Evolutionary conservation across 2,797 vertebrate genomes (phyloP).

Genomic region (Parauchenoglanis punctatus): DNA sequence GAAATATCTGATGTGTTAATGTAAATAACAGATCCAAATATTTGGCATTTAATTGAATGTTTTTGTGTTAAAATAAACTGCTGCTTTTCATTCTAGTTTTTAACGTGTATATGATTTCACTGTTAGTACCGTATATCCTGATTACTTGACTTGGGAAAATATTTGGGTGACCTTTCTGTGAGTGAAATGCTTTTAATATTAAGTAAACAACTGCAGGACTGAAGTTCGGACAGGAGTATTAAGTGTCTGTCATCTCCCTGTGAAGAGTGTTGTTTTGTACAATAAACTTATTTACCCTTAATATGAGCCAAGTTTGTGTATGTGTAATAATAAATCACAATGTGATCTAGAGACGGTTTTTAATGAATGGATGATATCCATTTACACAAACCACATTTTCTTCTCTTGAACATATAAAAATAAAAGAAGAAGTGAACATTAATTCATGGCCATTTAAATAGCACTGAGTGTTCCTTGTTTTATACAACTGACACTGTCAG

Average conservation of each 20-base stretch:
- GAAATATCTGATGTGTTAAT: not conserved
- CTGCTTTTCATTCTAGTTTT: conserved; percentile 9
- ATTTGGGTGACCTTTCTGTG: not conserved
- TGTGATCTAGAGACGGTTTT: conserved; percentile 1
- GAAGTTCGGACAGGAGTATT: not conserved
- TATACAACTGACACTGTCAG: not conserved
- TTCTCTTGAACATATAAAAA: conserved; percentile 13
- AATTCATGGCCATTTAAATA: not conserved
- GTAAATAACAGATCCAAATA: not conserved
- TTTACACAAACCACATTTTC: conserved; percentile 26
- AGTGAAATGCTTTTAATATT: not conserved
- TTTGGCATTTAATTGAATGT: not conserved
- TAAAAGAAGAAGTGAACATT: not conserved
- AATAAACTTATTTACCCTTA: conserved; percentile 9
- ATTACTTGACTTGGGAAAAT: conserved; percentile 12
- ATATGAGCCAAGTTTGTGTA: not conserved
- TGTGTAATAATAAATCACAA: conserved; percentile 1
- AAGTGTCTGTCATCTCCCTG: not conserved
- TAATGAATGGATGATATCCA: conserved; percentile 28
- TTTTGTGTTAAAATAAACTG: not conserved
- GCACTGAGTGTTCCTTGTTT: not conserved
- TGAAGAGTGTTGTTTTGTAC: not conserved
- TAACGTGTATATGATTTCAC: not conserved
- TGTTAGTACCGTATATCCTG: conserved; percentile 2
- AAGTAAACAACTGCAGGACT: not conserved